phyloP scores from a whole-genome alignment of 1,140 invertebrate species.

The Diploscapter pachys region DNA sequence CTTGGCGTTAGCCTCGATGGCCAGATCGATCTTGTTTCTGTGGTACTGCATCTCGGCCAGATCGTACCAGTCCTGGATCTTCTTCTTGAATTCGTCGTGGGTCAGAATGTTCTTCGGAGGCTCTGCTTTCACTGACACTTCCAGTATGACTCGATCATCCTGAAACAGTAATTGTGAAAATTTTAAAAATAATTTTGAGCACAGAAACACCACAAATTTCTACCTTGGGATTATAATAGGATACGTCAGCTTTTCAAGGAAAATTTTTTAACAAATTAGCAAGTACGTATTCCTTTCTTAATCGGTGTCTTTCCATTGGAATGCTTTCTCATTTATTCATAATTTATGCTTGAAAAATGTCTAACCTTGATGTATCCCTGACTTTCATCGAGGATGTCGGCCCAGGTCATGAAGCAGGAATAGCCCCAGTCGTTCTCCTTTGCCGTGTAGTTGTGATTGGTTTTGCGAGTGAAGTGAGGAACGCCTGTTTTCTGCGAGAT shows the following conservation, averaged over 20 bases:
- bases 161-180: too few relatives aligned
- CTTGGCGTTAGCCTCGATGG: constrained; percentile 52
- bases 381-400: constrained; percentile 62
- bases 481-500: constrained; percentile 56
- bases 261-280: too few relatives aligned
- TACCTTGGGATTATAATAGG: too few relatives aligned
- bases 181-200: too few relatives aligned
- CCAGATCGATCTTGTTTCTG: constrained; percentile 50
- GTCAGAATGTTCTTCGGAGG: constrained; percentile 56
- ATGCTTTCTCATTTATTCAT: too few relatives aligned
- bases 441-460: constrained; percentile 55
- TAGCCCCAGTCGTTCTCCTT: constrained; percentile 99
- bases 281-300: too few relatives aligned
- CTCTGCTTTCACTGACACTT: constrained; percentile 55
- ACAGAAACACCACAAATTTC: too few relatives aligned
- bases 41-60: constrained; percentile 50
- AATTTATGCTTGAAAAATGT: too few relatives aligned
- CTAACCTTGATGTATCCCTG: constrained; percentile 53
- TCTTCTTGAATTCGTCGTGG: constrained; percentile 54
- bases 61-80: constrained; percentile 55
- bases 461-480: constrained; percentile 53
- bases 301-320: too few relatives aligned
- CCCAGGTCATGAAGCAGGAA: constrained; percentile 88
- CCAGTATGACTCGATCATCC: constrained; percentile 51
- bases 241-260: too few relatives aligned